These are phyloP conservation scores for Hyperoplus lanceolatus DNA, from an alignment of 2,797 vertebrate species.

Conservation along the genomic window DNA sequence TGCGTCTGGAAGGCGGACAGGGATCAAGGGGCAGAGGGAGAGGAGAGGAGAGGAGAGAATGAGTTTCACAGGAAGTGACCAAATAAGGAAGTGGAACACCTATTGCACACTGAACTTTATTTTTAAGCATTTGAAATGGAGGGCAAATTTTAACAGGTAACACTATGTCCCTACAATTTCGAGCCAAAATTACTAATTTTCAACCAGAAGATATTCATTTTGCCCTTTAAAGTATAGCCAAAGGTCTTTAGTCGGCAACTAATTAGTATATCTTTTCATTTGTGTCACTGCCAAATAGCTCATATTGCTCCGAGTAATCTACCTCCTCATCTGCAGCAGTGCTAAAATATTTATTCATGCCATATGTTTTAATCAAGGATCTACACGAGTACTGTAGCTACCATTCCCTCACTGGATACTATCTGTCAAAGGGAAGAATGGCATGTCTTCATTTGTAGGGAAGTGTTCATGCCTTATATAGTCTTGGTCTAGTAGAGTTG, in stretches of 20 bases:
- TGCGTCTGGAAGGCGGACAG: conserved; percentile 66
- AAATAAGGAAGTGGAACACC: conserved; percentile 63
- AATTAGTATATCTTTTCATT: conserved; percentile 31
- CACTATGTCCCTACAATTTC: not conserved
- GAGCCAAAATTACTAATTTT: conserved; percentile 11
- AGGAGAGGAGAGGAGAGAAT: conserved; percentile 39
- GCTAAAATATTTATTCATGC: conserved; percentile 58
- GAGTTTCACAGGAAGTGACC: conserved; percentile 44
- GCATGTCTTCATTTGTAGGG: conserved; percentile 81
- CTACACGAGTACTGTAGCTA: conserved; percentile 55
- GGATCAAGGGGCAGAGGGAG: conserved; percentile 46
- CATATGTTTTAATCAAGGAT: conserved; percentile 73
- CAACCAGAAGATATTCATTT: conserved; percentile 26
- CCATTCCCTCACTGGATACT: conserved; percentile 73
- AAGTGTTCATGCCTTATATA: conserved; percentile 85
- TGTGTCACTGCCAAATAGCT: conserved; percentile 29
- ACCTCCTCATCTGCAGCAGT: conserved; percentile 20
- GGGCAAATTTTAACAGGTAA: conserved; percentile 15
- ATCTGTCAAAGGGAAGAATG: conserved; percentile 84
- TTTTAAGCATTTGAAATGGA: conserved; percentile 23
- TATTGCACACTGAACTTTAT: conserved; percentile 12
- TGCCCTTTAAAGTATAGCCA: conserved; percentile 9
- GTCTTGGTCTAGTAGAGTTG: conserved; percentile 75
- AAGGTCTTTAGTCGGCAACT: conserved; percentile 20
- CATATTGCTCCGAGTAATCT: conserved; percentile 35